These are phyloP conservation scores for Hydropotes inermis DNA, from an alignment of 2,113 vertebrate genomes.

Conservation along the genomic window DNA sequence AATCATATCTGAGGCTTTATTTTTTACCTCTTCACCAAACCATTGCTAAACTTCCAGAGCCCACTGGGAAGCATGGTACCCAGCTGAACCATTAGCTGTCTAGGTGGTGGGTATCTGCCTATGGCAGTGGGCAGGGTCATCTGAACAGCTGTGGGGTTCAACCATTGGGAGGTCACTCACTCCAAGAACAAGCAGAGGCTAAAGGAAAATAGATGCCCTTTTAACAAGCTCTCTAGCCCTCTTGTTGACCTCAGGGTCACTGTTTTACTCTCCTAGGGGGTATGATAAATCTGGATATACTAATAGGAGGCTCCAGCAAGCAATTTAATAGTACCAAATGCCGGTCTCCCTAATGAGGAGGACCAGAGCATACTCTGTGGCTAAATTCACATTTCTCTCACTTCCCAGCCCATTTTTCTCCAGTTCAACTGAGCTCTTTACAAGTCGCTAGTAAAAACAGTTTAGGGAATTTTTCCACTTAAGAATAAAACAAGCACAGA, in stretches of 20 bases:
- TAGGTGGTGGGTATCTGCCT: background rate
- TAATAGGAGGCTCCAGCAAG: background rate
- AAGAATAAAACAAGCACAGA: slow-evolving; percentile 10
- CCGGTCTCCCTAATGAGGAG: background rate
- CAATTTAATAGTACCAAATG: background rate
- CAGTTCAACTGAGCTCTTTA: background rate
- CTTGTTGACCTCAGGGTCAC: background rate
- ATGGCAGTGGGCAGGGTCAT: background rate
- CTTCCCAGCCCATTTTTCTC: background rate
- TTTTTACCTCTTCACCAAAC: background rate
- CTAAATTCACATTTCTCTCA: background rate
- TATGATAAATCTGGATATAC: background rate
- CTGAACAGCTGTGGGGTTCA: background rate
- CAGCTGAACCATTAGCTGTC: background rate
- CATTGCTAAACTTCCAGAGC: background rate
- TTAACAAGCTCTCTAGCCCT: background rate
- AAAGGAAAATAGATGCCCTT: background rate
- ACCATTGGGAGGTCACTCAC: background rate
- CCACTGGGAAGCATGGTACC: background rate
- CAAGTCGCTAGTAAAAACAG: background rate
- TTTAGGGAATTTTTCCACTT: background rate
- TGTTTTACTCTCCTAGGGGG: background rate
- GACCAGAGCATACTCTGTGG: background rate
- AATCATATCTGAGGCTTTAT: background rate
- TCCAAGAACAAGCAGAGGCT: background rate